Evolutionary conservation across 2,797 vertebrate species (phyloP), one percentile per base, ranked within the genome.

Genomic region (Centropyge bicolor): DNA sequence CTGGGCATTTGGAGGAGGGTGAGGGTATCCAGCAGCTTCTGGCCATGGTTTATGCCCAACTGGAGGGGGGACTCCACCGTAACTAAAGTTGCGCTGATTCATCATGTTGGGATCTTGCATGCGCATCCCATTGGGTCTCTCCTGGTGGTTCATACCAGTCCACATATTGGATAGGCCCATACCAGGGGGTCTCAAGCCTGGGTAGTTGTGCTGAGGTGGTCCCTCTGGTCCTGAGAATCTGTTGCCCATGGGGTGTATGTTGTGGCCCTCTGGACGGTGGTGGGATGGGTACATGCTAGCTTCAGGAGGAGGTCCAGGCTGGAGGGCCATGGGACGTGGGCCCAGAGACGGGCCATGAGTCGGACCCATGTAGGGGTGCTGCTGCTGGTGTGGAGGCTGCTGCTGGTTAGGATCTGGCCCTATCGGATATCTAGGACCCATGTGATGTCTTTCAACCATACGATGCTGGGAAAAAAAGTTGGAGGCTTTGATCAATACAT

Each of bases 31-130:
- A 27, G 91, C 85, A 68, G 91, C 95, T 86, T 98, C 97, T 0
- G 95, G 93, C 97, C 97, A 98, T 49, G 97, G 96, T 87, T 95
- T 92, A 55, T 96, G 90, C 36, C 96, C 94, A 56, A 95, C 85
- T 0, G 96, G 95, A 0, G 95, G 95, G 65, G 96, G 95, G 64
- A 97, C 92, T 55, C 95, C 94, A 8, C 93, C 95, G 1, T 96
- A 96, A 70, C 92, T 85, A 49, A 96, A 95, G 45, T 89, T 65
- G 0, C 78, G 95, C 54, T 96, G 95, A 89, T 86, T 91, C 57
- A 89, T 76, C 74, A 93, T 41, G 0, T 85, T 96, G 56, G 96
- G 95, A 9, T 97, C 93, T 22, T 95, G 91, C 63, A n/a, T 94
- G 68, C 83, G 71, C 36, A 95, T 86, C 31, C 94, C 95, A 0